Evolutionary conservation across 2,797 vertebrate species (phyloP).

Genomic region (Pseudochaenichthys georgianus): DNA sequence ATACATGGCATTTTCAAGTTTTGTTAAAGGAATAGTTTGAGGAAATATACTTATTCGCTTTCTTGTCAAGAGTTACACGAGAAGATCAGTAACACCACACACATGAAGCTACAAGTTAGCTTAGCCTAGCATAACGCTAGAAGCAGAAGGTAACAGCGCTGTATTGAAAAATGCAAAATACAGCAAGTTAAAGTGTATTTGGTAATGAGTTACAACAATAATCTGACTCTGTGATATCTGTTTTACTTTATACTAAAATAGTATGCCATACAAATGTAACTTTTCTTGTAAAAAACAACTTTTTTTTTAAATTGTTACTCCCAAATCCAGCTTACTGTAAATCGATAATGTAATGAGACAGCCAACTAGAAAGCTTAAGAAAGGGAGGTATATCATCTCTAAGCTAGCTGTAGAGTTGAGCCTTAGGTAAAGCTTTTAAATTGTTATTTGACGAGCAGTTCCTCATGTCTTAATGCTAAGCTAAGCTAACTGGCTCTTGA

Average conservation of each 20-base stretch:
- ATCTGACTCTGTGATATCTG: no score
- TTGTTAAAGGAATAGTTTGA: slow-evolving; percentile 14
- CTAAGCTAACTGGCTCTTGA: no score
- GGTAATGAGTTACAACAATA: not conserved
- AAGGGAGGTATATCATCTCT: not conserved
- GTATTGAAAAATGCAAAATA: not conserved
- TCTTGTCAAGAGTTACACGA: not conserved
- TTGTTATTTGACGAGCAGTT: not conserved
- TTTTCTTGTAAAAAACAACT: no score
- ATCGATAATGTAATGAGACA: no score
- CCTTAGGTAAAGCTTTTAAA: no score
- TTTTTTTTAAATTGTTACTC: no score
- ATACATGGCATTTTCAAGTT: slow-evolving; percentile 15
- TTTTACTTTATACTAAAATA: no score
- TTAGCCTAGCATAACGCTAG: not conserved
- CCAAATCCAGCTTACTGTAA: no score
- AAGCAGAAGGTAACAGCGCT: not conserved
- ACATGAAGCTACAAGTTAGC: not conserved
- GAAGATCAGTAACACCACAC: not conserved
- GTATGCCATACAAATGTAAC: no score
- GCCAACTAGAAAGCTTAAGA: not conserved
- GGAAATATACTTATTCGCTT: not conserved
- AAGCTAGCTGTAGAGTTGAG: not conserved
- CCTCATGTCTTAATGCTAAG: not conserved
- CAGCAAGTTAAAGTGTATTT: not conserved